Evolutionary conservation across 2,113 vertebrate genomes (phyloP), one percentile per base, ranked within the genome.

Genomic region (Chionis minor): DNA sequence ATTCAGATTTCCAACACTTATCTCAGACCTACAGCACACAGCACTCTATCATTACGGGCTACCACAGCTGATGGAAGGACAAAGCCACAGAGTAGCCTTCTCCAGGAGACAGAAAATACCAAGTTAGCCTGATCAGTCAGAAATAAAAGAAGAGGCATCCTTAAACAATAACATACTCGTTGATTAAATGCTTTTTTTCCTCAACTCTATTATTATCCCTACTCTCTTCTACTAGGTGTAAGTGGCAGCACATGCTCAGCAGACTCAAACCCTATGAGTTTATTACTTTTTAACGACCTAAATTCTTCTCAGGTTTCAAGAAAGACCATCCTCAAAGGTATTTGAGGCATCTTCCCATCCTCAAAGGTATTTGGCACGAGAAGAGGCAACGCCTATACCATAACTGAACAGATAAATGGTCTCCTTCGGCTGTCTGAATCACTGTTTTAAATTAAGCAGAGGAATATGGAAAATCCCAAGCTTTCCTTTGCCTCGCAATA

Each of bases 1-100:
- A 14, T 49, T 51, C 38, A 32, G 65, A 96, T 95, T 97, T 94
- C 40, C 95, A 85, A 78, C 62, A 67, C 86, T 96, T 95, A 97
- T 97, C 97, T 97, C 81, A 83, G 85, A 84, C 90, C 81, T 91
- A 91, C 97, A 98, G 97, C 86, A 92, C 19, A 32, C 62, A 86
- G 91, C 81, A 21, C 83, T 44, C 28, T 21, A 83, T 95, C 93
- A 4, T 26, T 73, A 32, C 4, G 6, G 59, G 89, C 90, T 88
- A 90, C 88, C 81, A 21, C 87, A 95, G 70, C 78, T 65, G 51
- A 82, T 73, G 85, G 54, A 80, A 65, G 96, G 62, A 92, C 86
- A 81, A 70, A 63, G 63, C 54, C 85, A 95, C 26, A 89, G 38
- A 70, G 63, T 0, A 88, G 74, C 52, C 52, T 90, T 75, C 47